A percentile compares a stretch with the other conserved stretches of the same genome.
Conservation (phyloP, 2,113 vertebrate species). For the Gorsachius goisagi region DNA sequence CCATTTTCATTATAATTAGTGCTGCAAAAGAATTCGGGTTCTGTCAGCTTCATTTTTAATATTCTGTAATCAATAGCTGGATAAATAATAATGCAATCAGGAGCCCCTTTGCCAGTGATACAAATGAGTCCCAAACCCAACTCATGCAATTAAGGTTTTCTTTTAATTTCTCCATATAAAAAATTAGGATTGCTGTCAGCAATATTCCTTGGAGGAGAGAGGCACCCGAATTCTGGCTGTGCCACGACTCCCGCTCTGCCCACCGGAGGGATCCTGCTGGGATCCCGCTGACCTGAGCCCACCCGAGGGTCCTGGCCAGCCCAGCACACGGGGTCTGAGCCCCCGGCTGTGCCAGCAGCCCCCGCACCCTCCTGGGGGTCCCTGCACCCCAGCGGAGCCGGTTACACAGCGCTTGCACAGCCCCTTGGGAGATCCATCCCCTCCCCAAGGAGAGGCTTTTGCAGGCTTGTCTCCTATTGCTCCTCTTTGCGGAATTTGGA, state of each 20-base stretch:
- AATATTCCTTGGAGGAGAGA: background rate
- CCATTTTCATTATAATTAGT: background rate
- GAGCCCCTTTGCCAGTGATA: background rate
- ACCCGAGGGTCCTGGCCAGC: background rate
- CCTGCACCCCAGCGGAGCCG: background rate
- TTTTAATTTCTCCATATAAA: background rate
- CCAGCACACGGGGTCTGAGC: background rate
- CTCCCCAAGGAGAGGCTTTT: background rate
- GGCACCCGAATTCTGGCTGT: background rate
- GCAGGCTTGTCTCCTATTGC: background rate
- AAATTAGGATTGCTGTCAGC: background rate
- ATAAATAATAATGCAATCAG: background rate
- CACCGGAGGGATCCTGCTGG: background rate
- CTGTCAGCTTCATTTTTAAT: constrained; percentile 8
- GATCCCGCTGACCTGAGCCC: background rate
- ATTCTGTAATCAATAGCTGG: constrained; percentile 16
- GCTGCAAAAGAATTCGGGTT: background rate
- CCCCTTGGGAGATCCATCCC: background rate
- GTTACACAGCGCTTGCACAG: background rate
- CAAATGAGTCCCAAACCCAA: background rate
- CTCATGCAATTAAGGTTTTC: background rate
- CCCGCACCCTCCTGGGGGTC: background rate
- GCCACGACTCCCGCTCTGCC: background rate
- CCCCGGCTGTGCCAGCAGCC: background rate
- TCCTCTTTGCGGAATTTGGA: background rate